Evolutionary conservation across 2,888 invertebrate species (phyloP), one percentile per base, ranked within the genome.

Genomic region (Folsomia manolachei): DNA sequence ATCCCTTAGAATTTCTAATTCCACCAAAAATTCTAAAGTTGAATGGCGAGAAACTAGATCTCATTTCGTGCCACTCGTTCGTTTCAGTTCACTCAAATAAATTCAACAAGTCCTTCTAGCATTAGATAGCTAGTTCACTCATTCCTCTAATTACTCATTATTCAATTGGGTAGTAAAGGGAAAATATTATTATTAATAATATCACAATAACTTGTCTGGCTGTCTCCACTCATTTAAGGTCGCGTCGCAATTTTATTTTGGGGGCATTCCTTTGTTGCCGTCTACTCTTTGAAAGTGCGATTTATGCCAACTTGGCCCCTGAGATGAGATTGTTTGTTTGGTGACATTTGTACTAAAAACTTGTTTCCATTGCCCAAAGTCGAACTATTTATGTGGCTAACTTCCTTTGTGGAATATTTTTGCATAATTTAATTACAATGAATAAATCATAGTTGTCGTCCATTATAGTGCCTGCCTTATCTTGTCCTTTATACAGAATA

Each of bases 321-420:
- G 39, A 39, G 39, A 39, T 39, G 39, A 9, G 39, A 39, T 39
- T 39, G 7, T 39, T 14, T 39, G 7, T 19, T 56, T 56, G 56
- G 19, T 21, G 56, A 56, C 56, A 56, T 56, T 56, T 56, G 56
- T 14, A n/a, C 21, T 56, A 56, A 56, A 56, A 56, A 56, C 56
- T 56, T 56, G 56, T 56, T 56, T 56, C 56, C 56, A 56, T 56
- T 18, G 18, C 56, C 56, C 56, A 19, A 7, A 56, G 7, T 56
- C 21, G 56, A 7, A 56, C 56, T 56, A 56, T 56, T 56, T 56
- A 56, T 56, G 21, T 21, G 7, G 4, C n/a, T 56, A 56, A 56
- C 56, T 56, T 56, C 56, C 56, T 56, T 19, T 56, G n/a, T n/a
- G 56, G 56, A 56, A 56, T 56, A 56, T 56, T 56, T 56, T 56